Conservation (phyloP, 1,140 invertebrate genomes). For the Hycleus cichorii region DNA sequence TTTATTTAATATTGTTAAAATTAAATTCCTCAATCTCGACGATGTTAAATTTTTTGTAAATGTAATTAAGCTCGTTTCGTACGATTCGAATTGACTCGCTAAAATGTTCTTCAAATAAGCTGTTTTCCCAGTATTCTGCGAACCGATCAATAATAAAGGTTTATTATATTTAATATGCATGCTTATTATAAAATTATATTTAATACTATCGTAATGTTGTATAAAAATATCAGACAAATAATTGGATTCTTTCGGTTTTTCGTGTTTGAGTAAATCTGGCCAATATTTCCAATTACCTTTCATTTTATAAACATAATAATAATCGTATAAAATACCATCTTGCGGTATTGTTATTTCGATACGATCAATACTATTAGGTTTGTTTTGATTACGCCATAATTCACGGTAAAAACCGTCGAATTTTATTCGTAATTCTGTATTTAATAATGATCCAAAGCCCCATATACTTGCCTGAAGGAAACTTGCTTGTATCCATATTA, state of each 20-base stretch:
- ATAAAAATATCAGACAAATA: conserved; percentile 65
- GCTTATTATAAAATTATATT: conserved; percentile 60
- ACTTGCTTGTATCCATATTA: conserved; percentile 66
- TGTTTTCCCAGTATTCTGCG: conserved; percentile 87
- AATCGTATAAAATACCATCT: conserved; percentile 71
- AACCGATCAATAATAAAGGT: conserved; percentile 73
- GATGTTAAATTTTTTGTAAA: not conserved
- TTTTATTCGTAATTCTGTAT: conserved; percentile 57
- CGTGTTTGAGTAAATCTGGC: conserved; percentile 55
- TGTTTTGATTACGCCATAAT: conserved; percentile 50
- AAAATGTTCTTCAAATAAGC: conserved; percentile 79
- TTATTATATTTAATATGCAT: conserved; percentile 59
- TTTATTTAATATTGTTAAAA: conserved; percentile 76
- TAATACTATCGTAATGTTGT: conserved; percentile 78
- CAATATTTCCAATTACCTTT: conserved; percentile 65
- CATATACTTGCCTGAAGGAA: conserved; percentile 70
- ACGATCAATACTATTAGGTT: conserved; percentile 56
- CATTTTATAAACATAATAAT: conserved; percentile 63
- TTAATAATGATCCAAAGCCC: conserved; percentile 71
- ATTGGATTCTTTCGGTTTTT: conserved; percentile 50
- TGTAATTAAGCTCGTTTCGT: conserved; percentile 30
- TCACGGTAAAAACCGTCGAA: conserved; percentile 65
- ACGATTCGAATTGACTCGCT: conserved; percentile 64
- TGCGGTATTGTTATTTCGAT: conserved; percentile 64
- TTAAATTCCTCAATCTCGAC: conserved; percentile 48